Evolutionary conservation across 2,888 invertebrate genomes (phyloP).

Genomic region (Lucinisca nassula): DNA sequence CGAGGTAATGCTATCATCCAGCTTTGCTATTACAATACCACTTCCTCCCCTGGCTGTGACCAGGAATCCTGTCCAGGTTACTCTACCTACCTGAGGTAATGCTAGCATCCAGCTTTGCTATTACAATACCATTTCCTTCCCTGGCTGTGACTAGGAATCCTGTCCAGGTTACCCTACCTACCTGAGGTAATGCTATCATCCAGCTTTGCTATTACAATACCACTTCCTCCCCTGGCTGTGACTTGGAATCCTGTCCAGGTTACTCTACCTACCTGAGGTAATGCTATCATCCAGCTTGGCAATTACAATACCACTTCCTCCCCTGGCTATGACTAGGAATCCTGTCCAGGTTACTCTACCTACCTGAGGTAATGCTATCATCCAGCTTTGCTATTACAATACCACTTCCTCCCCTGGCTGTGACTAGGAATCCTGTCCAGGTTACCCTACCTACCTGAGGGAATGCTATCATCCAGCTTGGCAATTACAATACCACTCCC

Average conservation of each 20-base stretch:
- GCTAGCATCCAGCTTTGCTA: constrained; percentile 84
- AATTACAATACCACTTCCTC: constrained; percentile 36
- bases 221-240: constrained; percentile 86
- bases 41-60: constrained; percentile 86
- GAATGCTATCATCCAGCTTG: constrained; percentile 76
- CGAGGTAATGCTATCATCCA: constrained; percentile 74
- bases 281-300: constrained; percentile 76
- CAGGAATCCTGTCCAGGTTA: constrained; percentile 85
- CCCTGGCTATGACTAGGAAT: constrained; percentile 83
- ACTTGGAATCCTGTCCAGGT: constrained; percentile 85
- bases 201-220: constrained; percentile 85
- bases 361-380: constrained; percentile 74
- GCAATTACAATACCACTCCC: constrained; percentile 87
- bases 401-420: constrained; percentile 86
- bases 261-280: constrained; percentile 75
- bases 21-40: constrained; percentile 86
- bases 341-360: constrained; percentile 81
- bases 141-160: constrained; percentile 85
- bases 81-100: too few relatives aligned
- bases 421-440: constrained; percentile 85
- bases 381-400: constrained; percentile 85
- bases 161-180: constrained; percentile 81
- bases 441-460: constrained; percentile 78
- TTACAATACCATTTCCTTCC: constrained; percentile 85
- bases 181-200: constrained; percentile 75